These are phyloP conservation scores for Rosalia funebris DNA, from an alignment of 2,888 invertebrate genomes.

Conservation along the genomic window DNA sequence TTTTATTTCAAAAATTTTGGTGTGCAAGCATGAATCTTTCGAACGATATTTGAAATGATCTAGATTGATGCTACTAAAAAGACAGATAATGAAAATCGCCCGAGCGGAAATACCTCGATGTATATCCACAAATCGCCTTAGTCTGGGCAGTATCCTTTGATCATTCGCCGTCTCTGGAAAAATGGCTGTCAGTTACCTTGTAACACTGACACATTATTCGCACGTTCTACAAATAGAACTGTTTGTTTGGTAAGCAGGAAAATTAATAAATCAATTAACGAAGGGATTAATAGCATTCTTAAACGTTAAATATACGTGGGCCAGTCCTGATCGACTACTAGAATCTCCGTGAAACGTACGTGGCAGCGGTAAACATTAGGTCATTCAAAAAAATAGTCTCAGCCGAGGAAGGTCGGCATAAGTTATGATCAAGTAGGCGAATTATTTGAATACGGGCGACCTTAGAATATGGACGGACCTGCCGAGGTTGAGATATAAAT, in stretches of 20 bases:
- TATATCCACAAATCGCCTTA: background rate
- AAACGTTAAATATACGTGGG: background rate
- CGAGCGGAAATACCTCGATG: background rate
- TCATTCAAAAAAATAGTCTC: background rate
- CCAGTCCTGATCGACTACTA: no score
- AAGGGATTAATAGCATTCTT: background rate
- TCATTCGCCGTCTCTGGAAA: background rate
- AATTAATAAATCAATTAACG: background rate
- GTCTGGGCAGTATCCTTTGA: background rate
- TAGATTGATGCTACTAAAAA: no score
- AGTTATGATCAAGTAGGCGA: no score
- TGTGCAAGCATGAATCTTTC: no score
- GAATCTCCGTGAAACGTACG: no score
- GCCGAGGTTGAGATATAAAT: no score
- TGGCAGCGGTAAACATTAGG: no score
- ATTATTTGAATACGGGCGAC: no score
- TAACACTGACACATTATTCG: constrained; percentile 1
- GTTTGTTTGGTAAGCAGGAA: background rate
- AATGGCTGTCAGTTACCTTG: constrained; percentile 2
- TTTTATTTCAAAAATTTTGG: no score
- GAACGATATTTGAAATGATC: no score
- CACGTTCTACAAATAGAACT: background rate
- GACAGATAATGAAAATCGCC: background rate
- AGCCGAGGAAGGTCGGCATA: background rate
- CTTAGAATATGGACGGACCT: no score